Evolutionary conservation across 2,888 invertebrate genomes (phyloP), one percentile per base, ranked within the genome.

Genomic region (Hipparchia semele): DNA sequence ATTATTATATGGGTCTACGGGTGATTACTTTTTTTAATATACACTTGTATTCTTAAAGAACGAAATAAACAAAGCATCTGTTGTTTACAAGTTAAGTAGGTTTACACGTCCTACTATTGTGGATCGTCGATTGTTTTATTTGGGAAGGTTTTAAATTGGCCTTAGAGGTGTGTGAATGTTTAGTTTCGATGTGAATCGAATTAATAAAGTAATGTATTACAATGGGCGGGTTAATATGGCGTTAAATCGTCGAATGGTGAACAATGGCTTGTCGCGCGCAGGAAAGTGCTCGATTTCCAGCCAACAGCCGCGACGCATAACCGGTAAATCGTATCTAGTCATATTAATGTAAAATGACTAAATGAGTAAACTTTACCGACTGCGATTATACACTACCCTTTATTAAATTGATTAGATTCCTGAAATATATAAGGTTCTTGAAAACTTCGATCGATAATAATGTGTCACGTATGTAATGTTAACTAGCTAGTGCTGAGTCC

Each of bases 181-280:
- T 72, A 62, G 53, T 60, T 77, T 72, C 23, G 23, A 66, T 53
- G 7, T 76, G 74, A 73, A 78, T 74, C 49, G 68, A 75, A 79
- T 79, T 80, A 79, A 80, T 82, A 78, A 79, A 80, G 78, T 77
- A 79, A 80, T 81, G 82, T 79, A 71, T 73, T 76, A 84, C 83
- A 84, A 84, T 81, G 75, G 73, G 71, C 76, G 72, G 65, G 78
- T 73, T 80, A 80, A 82, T 80, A 75, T 76, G 77, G 79, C 82
- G 81, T 82, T 80, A 82, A 83, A 83, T 79, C 71, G 71, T 74
- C 64, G 73, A 68, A 73, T 73, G 60, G 56, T 56, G 66, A 75
- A 81, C 78, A 79, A 79, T 80, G 71, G 77, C 67, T 70, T 74
- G 79, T 75, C 77, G 73, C 73, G 78, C 79, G 76, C 76, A 79